These are phyloP conservation scores for Yponomeuta malinellus DNA, from an alignment of 2,888 invertebrate species.

Conservation along the genomic window DNA sequence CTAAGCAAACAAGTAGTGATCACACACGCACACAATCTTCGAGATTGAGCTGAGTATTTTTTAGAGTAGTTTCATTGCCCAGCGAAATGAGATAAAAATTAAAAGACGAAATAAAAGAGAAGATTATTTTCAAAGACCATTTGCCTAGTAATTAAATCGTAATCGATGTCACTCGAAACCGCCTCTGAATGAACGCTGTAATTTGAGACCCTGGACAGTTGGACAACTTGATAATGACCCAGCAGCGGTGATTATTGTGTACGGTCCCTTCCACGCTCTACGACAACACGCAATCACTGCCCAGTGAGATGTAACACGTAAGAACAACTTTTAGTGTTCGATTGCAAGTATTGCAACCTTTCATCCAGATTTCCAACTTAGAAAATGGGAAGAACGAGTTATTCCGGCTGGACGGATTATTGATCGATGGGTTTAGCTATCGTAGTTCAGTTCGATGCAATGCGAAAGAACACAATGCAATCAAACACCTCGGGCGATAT, in stretches of 20 bases:
- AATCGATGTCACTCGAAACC: background rate
- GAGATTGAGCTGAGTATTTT: too few species aligned
- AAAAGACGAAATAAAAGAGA: too few species aligned
- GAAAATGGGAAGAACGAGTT: too few species aligned
- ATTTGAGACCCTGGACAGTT: constrained; percentile 6
- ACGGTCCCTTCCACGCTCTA: background rate
- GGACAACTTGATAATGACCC: constrained; percentile 12
- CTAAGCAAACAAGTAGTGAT: too few species aligned
- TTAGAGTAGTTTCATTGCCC: too few species aligned
- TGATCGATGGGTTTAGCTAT: background rate
- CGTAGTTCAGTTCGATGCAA: background rate
- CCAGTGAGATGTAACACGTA: background rate
- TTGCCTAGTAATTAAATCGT: background rate
- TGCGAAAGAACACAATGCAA: background rate
- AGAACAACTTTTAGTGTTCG: too few species aligned
- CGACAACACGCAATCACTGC: background rate
- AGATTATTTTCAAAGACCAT: too few species aligned
- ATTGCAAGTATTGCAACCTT: too few species aligned
- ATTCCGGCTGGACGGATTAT: background rate
- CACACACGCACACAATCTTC: too few species aligned
- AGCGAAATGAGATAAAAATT: too few species aligned
- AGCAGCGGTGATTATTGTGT: constrained; percentile 1
- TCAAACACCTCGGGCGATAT: constrained; percentile 10
- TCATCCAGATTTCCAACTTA: too few species aligned
- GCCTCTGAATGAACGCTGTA: background rate